Evolutionary conservation across 2,797 vertebrate species (phyloP).

Genomic region (Eupleurogrammus muticus): DNA sequence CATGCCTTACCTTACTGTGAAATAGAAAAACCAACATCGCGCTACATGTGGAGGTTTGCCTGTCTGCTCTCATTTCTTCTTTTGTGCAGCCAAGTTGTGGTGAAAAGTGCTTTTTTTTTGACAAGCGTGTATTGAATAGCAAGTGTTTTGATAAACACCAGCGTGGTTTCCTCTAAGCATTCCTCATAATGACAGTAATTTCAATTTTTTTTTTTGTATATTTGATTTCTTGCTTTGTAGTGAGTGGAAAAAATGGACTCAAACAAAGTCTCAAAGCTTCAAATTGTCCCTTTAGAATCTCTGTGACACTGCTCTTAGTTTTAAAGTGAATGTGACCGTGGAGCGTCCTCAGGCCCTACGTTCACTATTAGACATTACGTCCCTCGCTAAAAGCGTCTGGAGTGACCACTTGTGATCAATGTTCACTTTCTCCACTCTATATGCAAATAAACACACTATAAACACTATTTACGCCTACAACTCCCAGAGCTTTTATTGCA

Average conservation of each 20-base stretch:
- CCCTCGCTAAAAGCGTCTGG: too few species aligned
- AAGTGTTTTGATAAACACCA: background rate
- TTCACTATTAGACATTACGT: too few species aligned
- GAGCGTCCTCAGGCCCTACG: too few species aligned
- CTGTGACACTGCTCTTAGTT: too few species aligned
- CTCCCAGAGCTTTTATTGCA: too few species aligned
- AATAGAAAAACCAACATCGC: background rate
- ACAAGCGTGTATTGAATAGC: background rate
- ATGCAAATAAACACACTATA: too few species aligned
- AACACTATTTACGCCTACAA: too few species aligned
- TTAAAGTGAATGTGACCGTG: too few species aligned
- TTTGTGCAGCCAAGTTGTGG: background rate
- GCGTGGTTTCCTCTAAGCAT: background rate
- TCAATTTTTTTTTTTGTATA: background rate
- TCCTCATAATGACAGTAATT: background rate
- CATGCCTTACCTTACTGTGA: background rate
- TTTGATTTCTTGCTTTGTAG: background rate
- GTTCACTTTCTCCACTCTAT: too few species aligned
- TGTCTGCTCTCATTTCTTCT: slow-evolving; percentile 4
- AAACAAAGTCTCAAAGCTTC: background rate
- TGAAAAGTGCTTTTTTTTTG: background rate
- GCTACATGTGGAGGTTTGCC: background rate
- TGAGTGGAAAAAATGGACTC: background rate
- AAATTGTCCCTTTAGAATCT: too few species aligned
- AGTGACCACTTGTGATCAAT: too few species aligned